Evolutionary conservation across 2,888 invertebrate genomes (phyloP).

Genomic region (Zygaena filipendulae): DNA sequence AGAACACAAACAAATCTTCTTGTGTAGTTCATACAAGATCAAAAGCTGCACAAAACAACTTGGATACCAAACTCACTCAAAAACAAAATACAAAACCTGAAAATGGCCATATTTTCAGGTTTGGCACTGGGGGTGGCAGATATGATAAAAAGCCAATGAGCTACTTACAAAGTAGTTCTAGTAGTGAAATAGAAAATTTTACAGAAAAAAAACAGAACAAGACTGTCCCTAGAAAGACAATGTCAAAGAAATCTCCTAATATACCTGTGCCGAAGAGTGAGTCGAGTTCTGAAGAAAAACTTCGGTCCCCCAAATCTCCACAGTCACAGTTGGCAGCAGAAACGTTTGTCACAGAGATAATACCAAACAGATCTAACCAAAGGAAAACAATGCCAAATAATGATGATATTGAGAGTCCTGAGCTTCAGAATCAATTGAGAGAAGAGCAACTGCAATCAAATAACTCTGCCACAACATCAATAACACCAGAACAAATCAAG

Average conservation of each 20-base stretch:
- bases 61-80: slow-evolving; percentile 12
- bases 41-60: slow-evolving; percentile 1
- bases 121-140: no score
- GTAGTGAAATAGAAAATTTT: slow-evolving; percentile 16
- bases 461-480: no score
- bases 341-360: no score
- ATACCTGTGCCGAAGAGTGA: slow-evolving; percentile 36
- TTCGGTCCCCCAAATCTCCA: slow-evolving; percentile 36
- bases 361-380: no score
- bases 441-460: slow-evolving; percentile 7
- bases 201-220: slow-evolving; percentile 22
- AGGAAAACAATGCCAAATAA: no score
- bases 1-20: neutral
- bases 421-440: no score
- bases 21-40: neutral
- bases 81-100: slow-evolving; percentile 12
- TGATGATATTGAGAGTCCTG: no score
- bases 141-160: no score
- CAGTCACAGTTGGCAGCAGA: no score
- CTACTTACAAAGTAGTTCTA: no score
- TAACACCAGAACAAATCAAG: slow-evolving; percentile 37
- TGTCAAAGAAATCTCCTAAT: slow-evolving; percentile 19
- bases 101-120: no score
- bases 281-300: slow-evolving; percentile 41
- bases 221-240: slow-evolving; percentile 18